Base-by-base conservation (phyloP, 2,888 invertebrate genomes). In the Drosophila heteroneura region DNA sequence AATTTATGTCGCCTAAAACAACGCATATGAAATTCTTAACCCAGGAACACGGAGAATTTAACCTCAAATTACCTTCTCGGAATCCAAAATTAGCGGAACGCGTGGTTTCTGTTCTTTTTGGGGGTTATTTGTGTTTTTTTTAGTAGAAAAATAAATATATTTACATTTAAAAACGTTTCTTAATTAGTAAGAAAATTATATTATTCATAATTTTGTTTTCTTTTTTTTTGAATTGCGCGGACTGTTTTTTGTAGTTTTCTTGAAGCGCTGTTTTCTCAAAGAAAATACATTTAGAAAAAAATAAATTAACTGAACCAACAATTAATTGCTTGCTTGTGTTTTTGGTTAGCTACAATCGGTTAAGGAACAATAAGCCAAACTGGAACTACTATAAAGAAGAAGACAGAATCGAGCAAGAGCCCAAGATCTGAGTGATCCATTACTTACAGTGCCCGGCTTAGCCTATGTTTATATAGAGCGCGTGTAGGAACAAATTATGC, bases 401-500 rank as follows among this genome's bases (percentile, higher is more conserved):
- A 69, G 16, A 58, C 16, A 41, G n/a, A 30, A 32, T 32, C 30
- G 44, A 44, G 70, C 49, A 67, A 72, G 32, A 69, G 76, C 82
- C 76, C 77, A 77, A 75, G 33, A 66, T 68, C 80, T 86, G 80
- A 77, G 64, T 77, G 75, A 80, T 72, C 81, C 85, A 81, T 91
- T 95, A 95, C 95, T 95, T 95, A 95, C 95, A 94, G 94, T 94
- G 92, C 94, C 94, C 82, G 95, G 95, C 92, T 95, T 95, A 89
- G 95, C 95, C 95, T 79, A 81, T 65, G 65, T 76, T 39, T 56
- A 56, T 39, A 78, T 80, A 86, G 90, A 85, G 85, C 79, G 81
- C 81, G 76, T 85, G 79, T 81, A 75, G 61, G 59, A 89, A 89
- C 86, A 77, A 89, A 83, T 75, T 83, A 89, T 81, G 87, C 83